A percentile compares a stretch with the other conserved stretches of the same genome.
phyloP scores from a whole-genome alignment of 2,113 vertebrate species.

The Empidonax alnorum region DNA sequence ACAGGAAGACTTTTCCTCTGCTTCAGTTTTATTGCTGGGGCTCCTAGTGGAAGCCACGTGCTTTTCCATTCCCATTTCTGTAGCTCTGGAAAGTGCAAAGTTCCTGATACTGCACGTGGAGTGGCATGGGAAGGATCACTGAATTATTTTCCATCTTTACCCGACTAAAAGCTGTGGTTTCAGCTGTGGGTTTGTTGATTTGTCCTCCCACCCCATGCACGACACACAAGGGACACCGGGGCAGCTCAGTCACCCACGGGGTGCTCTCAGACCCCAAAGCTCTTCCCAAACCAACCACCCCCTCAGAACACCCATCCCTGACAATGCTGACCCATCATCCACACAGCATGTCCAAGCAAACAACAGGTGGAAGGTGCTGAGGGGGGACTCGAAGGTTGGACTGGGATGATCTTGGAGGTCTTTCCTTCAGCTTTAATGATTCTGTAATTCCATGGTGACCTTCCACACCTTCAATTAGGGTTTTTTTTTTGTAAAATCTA shows the following conservation, averaged over 20 bases:
- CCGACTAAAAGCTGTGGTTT: neutral
- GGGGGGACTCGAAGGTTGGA: neutral
- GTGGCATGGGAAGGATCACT: neutral
- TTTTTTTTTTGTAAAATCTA: neutral
- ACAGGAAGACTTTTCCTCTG: neutral
- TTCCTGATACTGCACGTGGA: neutral
- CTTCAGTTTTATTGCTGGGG: neutral
- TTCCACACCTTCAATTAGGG: rapidly evolving
- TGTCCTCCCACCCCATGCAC: rapidly evolving
- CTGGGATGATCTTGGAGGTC: neutral
- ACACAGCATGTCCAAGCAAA: rapidly evolving
- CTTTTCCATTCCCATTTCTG: neutral
- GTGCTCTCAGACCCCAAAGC: too few relatives aligned
- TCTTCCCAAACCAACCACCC: neutral
- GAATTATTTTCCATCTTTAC: neutral
- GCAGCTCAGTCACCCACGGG: neutral
- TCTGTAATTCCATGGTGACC: neutral
- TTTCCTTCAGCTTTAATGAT: neutral
- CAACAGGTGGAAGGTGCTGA: rapidly evolving
- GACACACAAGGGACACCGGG: too few relatives aligned
- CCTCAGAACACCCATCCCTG: rapidly evolving
- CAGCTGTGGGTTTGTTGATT: neutral
- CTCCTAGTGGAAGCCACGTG: neutral
- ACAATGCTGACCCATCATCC: rapidly evolving
- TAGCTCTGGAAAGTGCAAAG: neutral